phyloP scores from a whole-genome alignment of 2,113 vertebrate genomes.

The Thinocorus orbignyianus region DNA sequence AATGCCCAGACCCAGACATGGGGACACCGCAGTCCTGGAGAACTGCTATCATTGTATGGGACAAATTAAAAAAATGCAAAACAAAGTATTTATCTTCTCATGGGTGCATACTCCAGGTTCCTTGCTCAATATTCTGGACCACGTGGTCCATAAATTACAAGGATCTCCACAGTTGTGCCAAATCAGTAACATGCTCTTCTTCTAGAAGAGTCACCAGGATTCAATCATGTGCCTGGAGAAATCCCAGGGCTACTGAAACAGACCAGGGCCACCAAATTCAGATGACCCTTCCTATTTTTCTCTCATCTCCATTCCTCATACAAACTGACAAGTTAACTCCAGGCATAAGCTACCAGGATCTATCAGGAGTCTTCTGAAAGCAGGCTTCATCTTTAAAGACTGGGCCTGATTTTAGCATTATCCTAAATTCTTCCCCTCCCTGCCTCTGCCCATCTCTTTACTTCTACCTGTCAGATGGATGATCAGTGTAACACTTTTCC shows the following conservation, averaged over 20 bases:
- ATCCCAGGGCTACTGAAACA: neutral
- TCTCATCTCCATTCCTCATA: neutral
- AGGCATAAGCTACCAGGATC: neutral
- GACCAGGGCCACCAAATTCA: neutral
- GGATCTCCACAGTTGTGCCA: neutral
- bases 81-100: neutral
- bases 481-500: neutral
- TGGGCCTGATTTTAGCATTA: neutral
- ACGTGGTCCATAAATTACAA: neutral
- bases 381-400: neutral
- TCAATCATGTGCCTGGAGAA: neutral
- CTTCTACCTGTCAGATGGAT: neutral
- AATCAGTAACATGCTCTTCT: neutral
- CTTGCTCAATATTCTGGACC: neutral
- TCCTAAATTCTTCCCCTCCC: neutral
- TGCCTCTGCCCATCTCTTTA: neutral
- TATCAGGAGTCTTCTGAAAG: neutral
- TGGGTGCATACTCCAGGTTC: neutral
- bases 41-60: neutral
- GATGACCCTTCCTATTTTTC: neutral
- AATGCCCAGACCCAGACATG: neutral
- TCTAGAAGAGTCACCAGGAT: neutral
- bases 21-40: neutral
- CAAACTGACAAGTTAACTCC: neutral
- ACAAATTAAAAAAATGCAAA: neutral